These are phyloP conservation scores for Lathamus discolor DNA, from an alignment of 2,113 vertebrate genomes.

Conservation along the genomic window DNA sequence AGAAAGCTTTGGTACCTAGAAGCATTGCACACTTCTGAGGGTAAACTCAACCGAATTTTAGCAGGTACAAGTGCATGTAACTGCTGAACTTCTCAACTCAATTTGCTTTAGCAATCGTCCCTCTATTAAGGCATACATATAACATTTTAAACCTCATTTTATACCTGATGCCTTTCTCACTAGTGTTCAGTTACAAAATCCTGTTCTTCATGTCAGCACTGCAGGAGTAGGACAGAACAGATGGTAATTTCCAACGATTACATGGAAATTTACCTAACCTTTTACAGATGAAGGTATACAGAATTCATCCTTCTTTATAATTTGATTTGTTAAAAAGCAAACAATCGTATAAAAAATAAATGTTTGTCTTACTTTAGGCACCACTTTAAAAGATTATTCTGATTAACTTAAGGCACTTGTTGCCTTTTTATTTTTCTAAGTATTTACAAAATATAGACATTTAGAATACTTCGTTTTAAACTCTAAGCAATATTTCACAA, in stretches of 20 bases:
- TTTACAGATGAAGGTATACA: background rate
- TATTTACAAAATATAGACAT: background rate
- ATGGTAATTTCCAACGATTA: background rate
- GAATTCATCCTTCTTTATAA: background rate
- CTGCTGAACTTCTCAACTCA: background rate
- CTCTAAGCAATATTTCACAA: background rate
- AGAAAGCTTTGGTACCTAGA: background rate
- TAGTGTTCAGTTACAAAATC: background rate
- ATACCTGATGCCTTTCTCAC: background rate
- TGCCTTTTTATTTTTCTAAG: background rate
- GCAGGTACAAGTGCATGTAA: background rate
- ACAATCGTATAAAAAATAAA: background rate
- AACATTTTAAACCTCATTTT: background rate
- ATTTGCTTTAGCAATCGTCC: accelerated
- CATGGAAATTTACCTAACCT: background rate
- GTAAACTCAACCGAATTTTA: background rate
- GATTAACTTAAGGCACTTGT: background rate
- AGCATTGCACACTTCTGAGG: background rate
- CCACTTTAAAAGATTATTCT: background rate
- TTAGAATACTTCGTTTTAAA: background rate
- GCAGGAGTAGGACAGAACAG: background rate
- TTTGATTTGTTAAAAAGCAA: background rate
- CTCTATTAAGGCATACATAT: background rate
- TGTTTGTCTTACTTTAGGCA: background rate
- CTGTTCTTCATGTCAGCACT: background rate